Base-by-base conservation (phyloP, 2,888 invertebrate species). In the Ornithoptera priamus region DNA sequence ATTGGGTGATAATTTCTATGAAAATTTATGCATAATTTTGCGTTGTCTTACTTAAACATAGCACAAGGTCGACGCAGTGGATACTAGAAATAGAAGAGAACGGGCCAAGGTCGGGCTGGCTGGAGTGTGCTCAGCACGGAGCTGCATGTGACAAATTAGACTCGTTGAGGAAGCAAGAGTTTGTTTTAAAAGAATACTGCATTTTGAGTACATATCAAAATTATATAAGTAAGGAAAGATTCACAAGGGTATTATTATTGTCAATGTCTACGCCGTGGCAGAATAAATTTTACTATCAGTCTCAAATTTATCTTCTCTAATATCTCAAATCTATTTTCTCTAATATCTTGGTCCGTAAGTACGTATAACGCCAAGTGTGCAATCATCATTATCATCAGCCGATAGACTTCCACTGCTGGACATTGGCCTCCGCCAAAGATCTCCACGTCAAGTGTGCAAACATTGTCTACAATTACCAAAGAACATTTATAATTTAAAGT, bases 71-170 rank as follows among this genome's bases (percentile, higher is more conserved):
- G 67, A 70, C 70, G 70, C 70, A 70, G 70, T 59, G 39, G 67
- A 70, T 60, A 64, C 70, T 70, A 67, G 59, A 64, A 64, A 67
- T 64, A 63, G 62, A 70, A 63, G 62, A 67, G 58, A 64, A 69
- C 42, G 10, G 70, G 70, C 67, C 70, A 70, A 70, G 70, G 70
- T 63, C 67, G 70, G 67, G 70, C 70, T 70, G 22, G 56, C 70
- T 70, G 18, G 42, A 70, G 70, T 59, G 67, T 67, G 20, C 70
- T 70, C 59, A 24, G 57, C 63, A 63, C 56, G 24, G 70, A 67
- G 67, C 39, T 67, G 67, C 64, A 70, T 70, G 67, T 70, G 70
- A 70, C 67, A 67, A 70, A 70, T 70, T 70, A 70, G 67, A 70
- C 67, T 60, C 67, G 70, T 70, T 67, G 67, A 60, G 56, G 60